Conservation (phyloP, 2,888 invertebrate species). For the Oxyteleia sp. region DNA sequence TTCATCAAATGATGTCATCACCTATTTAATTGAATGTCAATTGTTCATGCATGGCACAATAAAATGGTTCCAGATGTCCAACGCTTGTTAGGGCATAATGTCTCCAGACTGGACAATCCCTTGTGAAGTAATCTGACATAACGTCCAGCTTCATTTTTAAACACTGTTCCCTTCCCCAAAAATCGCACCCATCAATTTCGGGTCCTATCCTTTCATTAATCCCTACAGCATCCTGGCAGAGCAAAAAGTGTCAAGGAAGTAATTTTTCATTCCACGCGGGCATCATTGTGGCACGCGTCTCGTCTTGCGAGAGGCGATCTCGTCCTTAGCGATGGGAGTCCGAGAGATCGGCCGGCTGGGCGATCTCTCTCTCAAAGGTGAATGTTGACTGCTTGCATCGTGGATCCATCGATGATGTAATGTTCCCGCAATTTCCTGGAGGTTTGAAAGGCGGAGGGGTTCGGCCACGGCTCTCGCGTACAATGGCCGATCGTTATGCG, state of each 20-base stretch:
- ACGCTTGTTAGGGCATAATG: constrained; percentile 19
- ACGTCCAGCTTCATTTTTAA: constrained; percentile 6
- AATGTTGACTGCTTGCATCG: constrained; percentile 75
- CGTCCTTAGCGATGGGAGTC: constrained; percentile 23
- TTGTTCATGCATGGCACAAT: background rate
- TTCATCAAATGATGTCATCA: constrained; percentile 26
- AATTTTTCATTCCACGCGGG: constrained; percentile 56
- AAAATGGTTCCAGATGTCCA: constrained; percentile 32
- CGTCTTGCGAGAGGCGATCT: constrained; percentile 28
- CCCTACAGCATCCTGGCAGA: background rate
- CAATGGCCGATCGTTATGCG: constrained; percentile 86
- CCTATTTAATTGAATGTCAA: background rate
- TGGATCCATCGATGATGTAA: constrained; percentile 78
- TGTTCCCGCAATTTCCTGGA: constrained; percentile 84
- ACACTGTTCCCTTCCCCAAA: constrained; percentile 21
- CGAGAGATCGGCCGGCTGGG: constrained; percentile 53
- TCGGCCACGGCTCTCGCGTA: constrained; percentile 72
- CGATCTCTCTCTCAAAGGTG: constrained; percentile 33
- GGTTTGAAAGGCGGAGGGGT: constrained; percentile 74
- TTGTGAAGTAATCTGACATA: constrained; percentile 12
- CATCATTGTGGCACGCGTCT: constrained; percentile 63
- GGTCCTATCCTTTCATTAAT: constrained; percentile 34
- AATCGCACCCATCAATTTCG: constrained; percentile 28
- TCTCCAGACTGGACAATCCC: background rate
- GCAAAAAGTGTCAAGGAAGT: constrained; percentile 46